These are phyloP conservation scores for Crossocerus cetratus DNA, from an alignment of 2,888 invertebrate genomes.

Conservation along the genomic window DNA sequence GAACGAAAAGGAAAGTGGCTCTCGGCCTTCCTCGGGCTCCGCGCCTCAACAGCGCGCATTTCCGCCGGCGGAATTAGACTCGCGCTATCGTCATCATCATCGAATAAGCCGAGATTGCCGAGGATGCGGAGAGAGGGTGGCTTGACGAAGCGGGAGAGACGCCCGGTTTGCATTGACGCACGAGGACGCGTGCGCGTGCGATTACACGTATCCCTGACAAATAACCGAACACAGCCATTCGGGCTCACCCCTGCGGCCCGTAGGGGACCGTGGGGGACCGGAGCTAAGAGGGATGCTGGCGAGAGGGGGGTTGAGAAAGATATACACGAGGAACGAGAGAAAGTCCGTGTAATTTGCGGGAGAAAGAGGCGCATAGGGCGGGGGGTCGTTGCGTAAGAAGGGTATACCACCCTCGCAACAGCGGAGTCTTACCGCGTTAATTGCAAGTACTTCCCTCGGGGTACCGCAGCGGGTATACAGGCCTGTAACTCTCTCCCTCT, in stretches of 20 bases:
- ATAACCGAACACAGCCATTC: constrained; percentile 63
- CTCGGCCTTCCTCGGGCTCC: not conserved
- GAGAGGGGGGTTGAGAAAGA: constrained; percentile 7
- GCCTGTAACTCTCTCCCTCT: constrained; percentile 38
- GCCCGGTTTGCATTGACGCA: not conserved
- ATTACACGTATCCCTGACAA: constrained; percentile 60
- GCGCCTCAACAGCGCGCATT: not conserved
- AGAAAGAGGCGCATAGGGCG: constrained; percentile 1
- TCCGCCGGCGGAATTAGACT: not conserved
- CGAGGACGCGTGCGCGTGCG: constrained; percentile 40
- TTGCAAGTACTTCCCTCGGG: constrained; percentile 70
- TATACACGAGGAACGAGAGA: not conserved
- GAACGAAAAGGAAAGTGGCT: constrained; percentile 1
- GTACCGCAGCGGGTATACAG: constrained; percentile 61
- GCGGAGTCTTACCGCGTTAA: constrained; percentile 70
- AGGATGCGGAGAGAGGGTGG: not conserved
- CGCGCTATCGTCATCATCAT: not conserved
- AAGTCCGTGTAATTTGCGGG: not conserved
- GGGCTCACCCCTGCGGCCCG: constrained; percentile 43
- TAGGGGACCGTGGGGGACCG: constrained; percentile 24
- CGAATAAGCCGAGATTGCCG: too few species aligned
- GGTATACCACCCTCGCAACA: constrained; percentile 51
- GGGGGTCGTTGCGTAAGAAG: constrained; percentile 28
- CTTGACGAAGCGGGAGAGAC: not conserved
- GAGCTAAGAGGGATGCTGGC: not conserved